Percentiles rank a stretch among this genome's conserved stretches.
Conservation (phyloP, 2,113 vertebrate species). For the Narcine bancroftii region DNA sequence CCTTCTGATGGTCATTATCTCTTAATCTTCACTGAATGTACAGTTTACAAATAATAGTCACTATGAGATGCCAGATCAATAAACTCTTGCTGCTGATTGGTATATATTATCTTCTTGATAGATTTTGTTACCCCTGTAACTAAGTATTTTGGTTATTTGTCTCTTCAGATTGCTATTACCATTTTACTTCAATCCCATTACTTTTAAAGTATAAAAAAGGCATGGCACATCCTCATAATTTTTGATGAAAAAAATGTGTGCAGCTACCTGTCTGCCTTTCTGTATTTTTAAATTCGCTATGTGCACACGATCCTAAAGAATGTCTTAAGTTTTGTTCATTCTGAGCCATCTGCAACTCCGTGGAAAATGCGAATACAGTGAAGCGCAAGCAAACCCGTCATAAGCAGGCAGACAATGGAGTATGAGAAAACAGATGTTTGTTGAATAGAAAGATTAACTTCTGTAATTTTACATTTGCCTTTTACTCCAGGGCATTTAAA, state of each 20-base stretch:
- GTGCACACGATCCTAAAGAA: not conserved
- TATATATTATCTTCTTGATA: not conserved
- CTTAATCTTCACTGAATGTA: not conserved
- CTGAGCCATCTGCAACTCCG: not conserved
- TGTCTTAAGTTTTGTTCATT: not conserved
- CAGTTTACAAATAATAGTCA: not conserved
- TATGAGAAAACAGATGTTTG: not conserved
- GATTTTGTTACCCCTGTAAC: not conserved
- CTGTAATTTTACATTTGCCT: not conserved
- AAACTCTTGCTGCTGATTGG: not conserved
- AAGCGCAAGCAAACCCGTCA: not conserved
- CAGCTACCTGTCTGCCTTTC: not conserved
- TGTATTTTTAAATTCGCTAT: not conserved
- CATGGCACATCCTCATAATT: not conserved
- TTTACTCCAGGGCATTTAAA: not conserved
- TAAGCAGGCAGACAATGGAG: not conserved
- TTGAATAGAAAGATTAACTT: not conserved
- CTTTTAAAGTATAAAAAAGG: not conserved
- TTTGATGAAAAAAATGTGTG: not conserved
- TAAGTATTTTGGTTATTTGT: not conserved
- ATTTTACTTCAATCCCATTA: not conserved
- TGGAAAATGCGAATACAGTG: not conserved
- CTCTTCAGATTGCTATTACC: not conserved
- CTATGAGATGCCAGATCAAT: not conserved
- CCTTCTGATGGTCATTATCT: not conserved